Evolutionary conservation across 1,140 invertebrate species (phyloP), one percentile per base, ranked within the genome.

Genomic region (Drosophila subpulchrella): DNA sequence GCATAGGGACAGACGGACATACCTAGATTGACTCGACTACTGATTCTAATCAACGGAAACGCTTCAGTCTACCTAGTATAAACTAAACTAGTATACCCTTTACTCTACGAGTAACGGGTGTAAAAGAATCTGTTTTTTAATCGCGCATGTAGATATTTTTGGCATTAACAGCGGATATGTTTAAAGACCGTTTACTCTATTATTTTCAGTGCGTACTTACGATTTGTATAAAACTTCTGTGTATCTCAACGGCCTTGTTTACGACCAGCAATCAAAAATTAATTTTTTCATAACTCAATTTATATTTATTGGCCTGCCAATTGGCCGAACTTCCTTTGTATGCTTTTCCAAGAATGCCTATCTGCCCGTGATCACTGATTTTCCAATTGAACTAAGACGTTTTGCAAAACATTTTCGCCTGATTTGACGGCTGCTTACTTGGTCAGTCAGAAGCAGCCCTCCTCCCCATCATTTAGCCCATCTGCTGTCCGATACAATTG

Each of bases 401-500:
- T 20, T 51, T 24, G 11, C 38, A 41, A 51, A 71, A 60, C 46
- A 59, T 44, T 72, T 73, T 60, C 34, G 34, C 42, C 39, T 46
- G 67, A 72, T 60, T 73, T 59, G 24, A 12, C 56, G 20, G 48
- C 46, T 50, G 32, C n/a, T 17, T 36, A 61, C 15, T 72, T 41
- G 11, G 15, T 46, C 17, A 32, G 51, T 17, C 54, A 20, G 17
- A 38, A 53, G 27, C 34, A 41, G 6, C 6, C 24, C 57, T 38
- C 39, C n/a, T 8, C 47, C 39, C 27, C 58, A 63, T 53, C 39
- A 41, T 24, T 41, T 50, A 59, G 74, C 77, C 59, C 68, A 82
- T 78, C 55, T 81, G 72, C 55, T 63, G 62, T 27, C 39, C 46
- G 36, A 70, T 50, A 71, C 66, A 84, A 71, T 79, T 75, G 59